Evolutionary conservation across 2,113 vertebrate species (phyloP).

Genomic region (Ia io): DNA sequence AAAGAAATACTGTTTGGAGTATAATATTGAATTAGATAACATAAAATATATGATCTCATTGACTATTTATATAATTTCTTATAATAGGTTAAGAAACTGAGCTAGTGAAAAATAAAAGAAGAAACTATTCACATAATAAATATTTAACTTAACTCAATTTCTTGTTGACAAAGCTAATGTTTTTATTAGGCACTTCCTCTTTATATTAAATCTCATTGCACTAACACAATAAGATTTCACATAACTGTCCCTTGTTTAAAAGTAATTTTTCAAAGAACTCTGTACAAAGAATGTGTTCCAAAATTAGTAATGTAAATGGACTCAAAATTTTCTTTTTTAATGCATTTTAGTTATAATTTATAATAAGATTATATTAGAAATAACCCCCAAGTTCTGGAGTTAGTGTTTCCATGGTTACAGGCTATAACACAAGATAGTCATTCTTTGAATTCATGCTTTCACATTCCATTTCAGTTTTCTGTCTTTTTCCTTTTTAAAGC

Average conservation of each 20-base stretch:
- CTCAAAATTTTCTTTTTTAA: constrained; percentile 24
- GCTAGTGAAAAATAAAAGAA: background rate
- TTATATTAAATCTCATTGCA: background rate
- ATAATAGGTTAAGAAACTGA: background rate
- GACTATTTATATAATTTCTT: background rate
- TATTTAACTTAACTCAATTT: constrained; percentile 59
- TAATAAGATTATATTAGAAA: background rate
- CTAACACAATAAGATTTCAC: constrained; percentile 56
- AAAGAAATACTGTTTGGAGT: background rate
- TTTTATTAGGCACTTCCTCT: constrained; percentile 57
- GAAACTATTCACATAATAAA: constrained; percentile 41
- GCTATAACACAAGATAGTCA: background rate
- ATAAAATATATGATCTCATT: background rate
- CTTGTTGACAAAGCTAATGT: constrained; percentile 41
- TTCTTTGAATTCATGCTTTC: background rate
- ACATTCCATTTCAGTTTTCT: background rate
- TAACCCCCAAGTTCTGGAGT: background rate
- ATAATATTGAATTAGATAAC: background rate
- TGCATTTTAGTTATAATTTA: constrained; percentile 17
- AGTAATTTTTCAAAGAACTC: constrained; percentile 62
- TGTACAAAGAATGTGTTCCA: constrained; percentile 47
- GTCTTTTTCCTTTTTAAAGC: background rate
- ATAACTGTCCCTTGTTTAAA: constrained; percentile 65
- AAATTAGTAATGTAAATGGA: constrained; percentile 53
- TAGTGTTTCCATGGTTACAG: background rate